Evolutionary conservation across 64 coral and sea anemone species (phyloP).

Genomic region (Stichodactyla mertensii): DNA sequence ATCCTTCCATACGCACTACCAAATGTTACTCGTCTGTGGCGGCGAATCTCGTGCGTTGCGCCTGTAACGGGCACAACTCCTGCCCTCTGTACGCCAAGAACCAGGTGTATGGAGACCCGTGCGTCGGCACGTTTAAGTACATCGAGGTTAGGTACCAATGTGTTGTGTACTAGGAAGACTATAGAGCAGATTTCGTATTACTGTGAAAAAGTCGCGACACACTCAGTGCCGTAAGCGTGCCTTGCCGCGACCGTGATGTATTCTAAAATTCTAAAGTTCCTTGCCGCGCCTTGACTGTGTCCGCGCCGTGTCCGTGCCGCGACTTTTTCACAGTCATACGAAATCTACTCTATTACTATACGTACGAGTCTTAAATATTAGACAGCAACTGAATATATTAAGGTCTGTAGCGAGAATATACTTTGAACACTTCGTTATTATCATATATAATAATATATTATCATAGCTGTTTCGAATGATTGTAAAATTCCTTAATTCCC

Average conservation of each 20-base stretch:
- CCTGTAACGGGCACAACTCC: conserved; percentile 17
- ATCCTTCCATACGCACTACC: background rate
- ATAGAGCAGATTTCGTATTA: too few species aligned
- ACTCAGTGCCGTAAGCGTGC: too few species aligned
- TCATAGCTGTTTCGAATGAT: background rate
- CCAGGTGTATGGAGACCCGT: conserved; percentile 10
- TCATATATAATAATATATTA: background rate
- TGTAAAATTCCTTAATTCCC: background rate
- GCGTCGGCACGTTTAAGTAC: conserved; percentile 9
- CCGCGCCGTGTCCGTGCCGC: too few species aligned
- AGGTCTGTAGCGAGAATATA: background rate
- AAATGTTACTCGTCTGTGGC: background rate
- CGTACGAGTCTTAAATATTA: background rate
- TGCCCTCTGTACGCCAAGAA: conserved; percentile 25
- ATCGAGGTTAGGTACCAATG: conserved; percentile 2
- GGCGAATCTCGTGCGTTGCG: background rate
- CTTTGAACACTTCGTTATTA: background rate
- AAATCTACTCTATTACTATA: too few species aligned
- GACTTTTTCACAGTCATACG: too few species aligned
- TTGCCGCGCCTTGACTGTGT: too few species aligned
- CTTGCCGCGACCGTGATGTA: too few species aligned
- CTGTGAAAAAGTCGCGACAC: too few species aligned
- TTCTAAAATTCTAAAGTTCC: too few species aligned
- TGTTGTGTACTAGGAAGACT: background rate
- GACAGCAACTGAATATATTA: too few species aligned